Conservation (phyloP, 2,113 vertebrate species). For the Scophthalmus maximus region DNA sequence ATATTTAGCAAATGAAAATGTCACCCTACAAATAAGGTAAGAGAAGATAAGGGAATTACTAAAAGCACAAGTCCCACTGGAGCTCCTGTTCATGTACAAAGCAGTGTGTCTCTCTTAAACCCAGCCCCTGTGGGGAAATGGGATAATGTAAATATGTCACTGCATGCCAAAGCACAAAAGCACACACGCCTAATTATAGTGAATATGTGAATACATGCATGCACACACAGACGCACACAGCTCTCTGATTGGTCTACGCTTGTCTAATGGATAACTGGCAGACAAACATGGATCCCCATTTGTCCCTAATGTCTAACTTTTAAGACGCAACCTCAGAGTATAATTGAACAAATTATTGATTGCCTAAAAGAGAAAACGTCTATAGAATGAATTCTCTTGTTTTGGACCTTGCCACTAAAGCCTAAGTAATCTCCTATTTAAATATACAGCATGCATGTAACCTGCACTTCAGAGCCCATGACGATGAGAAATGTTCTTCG, state of each 20-base stretch:
- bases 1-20: slow-evolving; percentile 57
- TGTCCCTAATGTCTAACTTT: slow-evolving; percentile 47
- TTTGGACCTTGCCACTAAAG: slow-evolving; percentile 35
- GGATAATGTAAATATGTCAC: slow-evolving; percentile 27
- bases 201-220: not conserved
- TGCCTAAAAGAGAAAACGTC: slow-evolving; percentile 31
- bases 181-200: not conserved
- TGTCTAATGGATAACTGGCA: slow-evolving; percentile 31
- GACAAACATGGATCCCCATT: slow-evolving; percentile 32
- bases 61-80: slow-evolving; percentile 38
- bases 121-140: slow-evolving; percentile 8
- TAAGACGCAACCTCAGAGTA: slow-evolving; percentile 57
- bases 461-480: slow-evolving; percentile 39
- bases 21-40: slow-evolving; percentile 46
- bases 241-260: not conserved
- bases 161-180: slow-evolving; percentile 10
- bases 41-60: slow-evolving; percentile 50
- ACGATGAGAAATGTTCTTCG: slow-evolving; percentile 33
- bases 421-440: slow-evolving; percentile 40
- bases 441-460: slow-evolving; percentile 18
- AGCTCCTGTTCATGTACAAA: slow-evolving; percentile 41
- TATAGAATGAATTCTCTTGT: slow-evolving; percentile 39
- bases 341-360: slow-evolving; percentile 61
- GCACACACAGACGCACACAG: not conserved
- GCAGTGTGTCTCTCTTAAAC: slow-evolving; percentile 17